Conservation (phyloP, 1,140 invertebrate species). For the Drosophila novamexicana region DNA sequence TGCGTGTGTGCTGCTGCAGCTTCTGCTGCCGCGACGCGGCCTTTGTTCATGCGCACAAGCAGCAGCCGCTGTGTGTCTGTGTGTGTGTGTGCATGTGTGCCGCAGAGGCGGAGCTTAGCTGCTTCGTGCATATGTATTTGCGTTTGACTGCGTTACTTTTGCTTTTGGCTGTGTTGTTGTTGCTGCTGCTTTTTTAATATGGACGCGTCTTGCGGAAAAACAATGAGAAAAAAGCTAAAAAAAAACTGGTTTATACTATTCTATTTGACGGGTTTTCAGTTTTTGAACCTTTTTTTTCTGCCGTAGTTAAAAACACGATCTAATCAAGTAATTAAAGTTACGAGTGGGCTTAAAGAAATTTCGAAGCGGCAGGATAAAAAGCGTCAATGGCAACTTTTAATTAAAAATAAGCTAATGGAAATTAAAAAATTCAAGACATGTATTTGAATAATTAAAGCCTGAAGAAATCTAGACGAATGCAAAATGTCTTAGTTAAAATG, state of each 20-base stretch:
- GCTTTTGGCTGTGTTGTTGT: constrained; percentile 44
- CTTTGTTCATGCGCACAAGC: constrained; percentile 75
- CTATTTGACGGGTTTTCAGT: constrained; percentile 58
- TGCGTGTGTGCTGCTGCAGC: constrained; percentile 7
- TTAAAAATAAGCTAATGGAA: not conserved
- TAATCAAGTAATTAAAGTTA: constrained; percentile 75
- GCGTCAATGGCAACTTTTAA: constrained; percentile 37
- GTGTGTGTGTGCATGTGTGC: constrained; percentile 31
- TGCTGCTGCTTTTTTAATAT: constrained; percentile 62
- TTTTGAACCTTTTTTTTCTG: constrained; percentile 17
- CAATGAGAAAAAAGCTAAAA: constrained; percentile 33
- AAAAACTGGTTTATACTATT: constrained; percentile 72
- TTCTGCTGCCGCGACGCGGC: constrained; percentile 44
- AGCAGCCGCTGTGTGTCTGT: constrained; percentile 2
- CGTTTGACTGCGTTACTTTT: constrained; percentile 39
- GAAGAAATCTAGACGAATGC: no score
- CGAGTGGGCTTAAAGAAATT: constrained; percentile 24
- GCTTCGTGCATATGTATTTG: constrained; percentile 15
- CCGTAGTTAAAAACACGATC: constrained; percentile 48
- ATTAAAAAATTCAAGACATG: not conserved
- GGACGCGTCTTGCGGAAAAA: constrained; percentile 50
- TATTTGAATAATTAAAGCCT: no score
- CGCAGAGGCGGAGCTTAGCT: constrained; percentile 67
- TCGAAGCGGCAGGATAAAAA: constrained; percentile 31
- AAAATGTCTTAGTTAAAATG: no score